A percentile compares a stretch with the other conserved stretches of the same genome.
These are phyloP conservation scores for Nanorana parkeri DNA, from an alignment of 2,113 vertebrate species.

Conservation along the genomic window DNA sequence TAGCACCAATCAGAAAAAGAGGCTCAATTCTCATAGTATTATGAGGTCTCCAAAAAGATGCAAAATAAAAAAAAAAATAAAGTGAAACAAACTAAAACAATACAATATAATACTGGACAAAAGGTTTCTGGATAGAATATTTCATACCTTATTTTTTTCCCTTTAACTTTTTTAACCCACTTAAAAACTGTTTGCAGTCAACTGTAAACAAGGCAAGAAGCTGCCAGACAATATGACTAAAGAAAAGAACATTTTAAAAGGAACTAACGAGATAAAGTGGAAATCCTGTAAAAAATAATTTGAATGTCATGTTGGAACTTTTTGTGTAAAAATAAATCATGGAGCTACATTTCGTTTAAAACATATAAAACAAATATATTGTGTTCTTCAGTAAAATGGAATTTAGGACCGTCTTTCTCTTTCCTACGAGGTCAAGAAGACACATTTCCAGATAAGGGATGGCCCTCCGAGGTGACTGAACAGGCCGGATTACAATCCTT, in stretches of 20 bases:
- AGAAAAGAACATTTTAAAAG: neutral
- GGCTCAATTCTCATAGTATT: too few species aligned
- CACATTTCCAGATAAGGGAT: conserved; percentile 54
- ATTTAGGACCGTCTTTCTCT: conserved; percentile 31
- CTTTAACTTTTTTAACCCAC: neutral
- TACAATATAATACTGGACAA: too few species aligned
- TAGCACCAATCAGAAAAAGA: too few species aligned
- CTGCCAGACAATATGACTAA: too few species aligned
- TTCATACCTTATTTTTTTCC: neutral
- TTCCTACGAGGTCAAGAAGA: conserved; percentile 8
- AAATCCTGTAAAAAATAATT: conserved; percentile 9
- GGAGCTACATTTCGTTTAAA: neutral
- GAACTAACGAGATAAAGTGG: neutral
- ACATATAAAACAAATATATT: conserved; percentile 29
- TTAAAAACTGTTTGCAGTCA: too few species aligned
- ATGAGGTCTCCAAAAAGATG: too few species aligned
- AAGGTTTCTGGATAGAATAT: conserved; percentile 31
- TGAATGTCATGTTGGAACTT: neutral
- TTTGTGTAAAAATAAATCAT: conserved; percentile 1
- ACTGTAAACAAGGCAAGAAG: too few species aligned
- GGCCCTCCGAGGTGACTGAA: conserved; percentile 7
- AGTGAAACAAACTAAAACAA: too few species aligned
- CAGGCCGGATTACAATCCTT: conserved; percentile 81
- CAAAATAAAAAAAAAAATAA: too few species aligned
- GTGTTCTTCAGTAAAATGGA: conserved; percentile 54